Base-by-base conservation (phyloP, 2,113 vertebrate species). In the Trogon surrucura region DNA sequence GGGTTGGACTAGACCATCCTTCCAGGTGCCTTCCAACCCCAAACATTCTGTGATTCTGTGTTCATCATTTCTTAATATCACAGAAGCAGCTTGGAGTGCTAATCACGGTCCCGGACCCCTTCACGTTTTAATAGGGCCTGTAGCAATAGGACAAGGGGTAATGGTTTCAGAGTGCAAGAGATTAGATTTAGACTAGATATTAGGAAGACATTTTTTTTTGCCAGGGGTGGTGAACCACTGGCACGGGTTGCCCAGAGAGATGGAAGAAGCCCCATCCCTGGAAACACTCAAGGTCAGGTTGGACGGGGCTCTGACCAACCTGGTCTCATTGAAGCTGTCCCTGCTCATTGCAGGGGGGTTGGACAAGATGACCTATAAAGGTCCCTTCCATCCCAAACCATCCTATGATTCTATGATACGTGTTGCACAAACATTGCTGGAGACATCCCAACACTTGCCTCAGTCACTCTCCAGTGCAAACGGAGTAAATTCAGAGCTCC, bases 81-180 rank as follows among this genome's bases (percentile, higher is more conserved):
- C 12, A 69, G 75, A 41, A n/a, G 71, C 44, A 80, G 30, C 72
- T 58, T 38, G 67, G 80, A 77, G 75, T 5, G 0, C 56, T 70
- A 5, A 20, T 41, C 30, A 14, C 2, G 6, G 23, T 36, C n/a
- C 30, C 0, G 0, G 54, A 36, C 48, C 32, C 9, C 30, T 50
- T 75, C 2, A 1, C 36, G 50, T 13, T 48, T 25, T 41, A 53
- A 0, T 0, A 73, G n/a, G 48, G 38, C 38, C 27, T 60, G 50
- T 26, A 69, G 29, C 5, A 1, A 50, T 10, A 21, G 4, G n/a
- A 27, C 21, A 19, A 44, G 30, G 17, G 13, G 26, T 16, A 36
- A 38, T 9, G 32, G 29, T 48, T 61, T 41, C 29, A 66, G 53
- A 9, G 16, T 5, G 19, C 17, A 53, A 73, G 45, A 32, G 7